Percentiles rank a stretch among this genome's conserved stretches.
Evolutionary conservation across 64 coral and sea anemone genomes (phyloP).

Genomic region (Montipora foliosa): DNA sequence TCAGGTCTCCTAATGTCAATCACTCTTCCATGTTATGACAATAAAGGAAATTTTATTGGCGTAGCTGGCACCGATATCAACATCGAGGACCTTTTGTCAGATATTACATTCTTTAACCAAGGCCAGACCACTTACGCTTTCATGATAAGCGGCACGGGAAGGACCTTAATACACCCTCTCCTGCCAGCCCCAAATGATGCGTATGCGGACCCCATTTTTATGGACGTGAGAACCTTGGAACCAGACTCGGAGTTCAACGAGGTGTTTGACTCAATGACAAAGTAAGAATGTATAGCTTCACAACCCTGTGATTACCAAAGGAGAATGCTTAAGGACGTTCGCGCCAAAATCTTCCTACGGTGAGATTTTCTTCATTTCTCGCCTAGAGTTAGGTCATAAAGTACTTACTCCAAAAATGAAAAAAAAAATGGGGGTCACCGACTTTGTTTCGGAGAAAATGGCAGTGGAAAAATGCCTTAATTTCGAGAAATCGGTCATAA

Average conservation of each 20-base stretch:
- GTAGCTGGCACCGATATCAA: slow-evolving; percentile 27
- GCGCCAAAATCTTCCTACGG: no score
- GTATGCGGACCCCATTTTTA: slow-evolving; percentile 15
- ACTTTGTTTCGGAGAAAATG: no score
- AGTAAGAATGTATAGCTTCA: no score
- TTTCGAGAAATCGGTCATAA: no score
- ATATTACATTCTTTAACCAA: slow-evolving; percentile 9
- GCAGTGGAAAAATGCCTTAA: no score
- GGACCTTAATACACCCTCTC: slow-evolving; percentile 35
- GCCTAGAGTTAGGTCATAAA: no score
- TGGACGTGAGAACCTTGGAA: slow-evolving; percentile 33
- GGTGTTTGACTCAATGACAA: slow-evolving; percentile 17
- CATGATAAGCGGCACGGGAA: slow-evolving; percentile 5
- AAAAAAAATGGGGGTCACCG: no score
- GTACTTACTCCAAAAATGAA: no score
- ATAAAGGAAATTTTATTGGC: slow-evolving; percentile 1
- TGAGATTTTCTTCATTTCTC: no score
- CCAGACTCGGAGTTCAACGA: neutral
- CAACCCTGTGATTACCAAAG: no score
- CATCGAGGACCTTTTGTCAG: slow-evolving; percentile 19
- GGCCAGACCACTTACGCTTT: slow-evolving; percentile 16
- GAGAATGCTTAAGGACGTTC: no score
- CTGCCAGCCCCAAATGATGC: slow-evolving; percentile 24
- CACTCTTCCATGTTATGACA: slow-evolving; percentile 17
- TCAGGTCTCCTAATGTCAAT: slow-evolving; percentile 17